Base-by-base conservation (phyloP, 2,888 invertebrate genomes). In the Trisateles emortualis region DNA sequence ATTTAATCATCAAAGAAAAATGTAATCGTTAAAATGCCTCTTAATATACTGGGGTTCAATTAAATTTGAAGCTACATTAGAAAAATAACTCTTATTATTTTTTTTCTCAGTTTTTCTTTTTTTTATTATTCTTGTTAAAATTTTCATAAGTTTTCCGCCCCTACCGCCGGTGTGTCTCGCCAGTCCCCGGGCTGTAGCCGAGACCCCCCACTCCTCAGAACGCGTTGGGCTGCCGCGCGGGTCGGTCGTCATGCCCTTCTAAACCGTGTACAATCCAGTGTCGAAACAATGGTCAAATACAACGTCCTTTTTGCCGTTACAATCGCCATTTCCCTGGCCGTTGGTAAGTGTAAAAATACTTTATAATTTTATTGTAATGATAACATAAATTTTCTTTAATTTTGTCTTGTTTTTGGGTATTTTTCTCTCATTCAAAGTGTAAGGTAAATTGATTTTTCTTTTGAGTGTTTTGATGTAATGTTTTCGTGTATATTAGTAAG, bases 271-370 rank as follows among this genome's bases (percentile, higher is more conserved):
- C 36, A 61, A n/a, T 51, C 57, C 57, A 54, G 64, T 66, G 74
- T 68, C 67, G 71, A 69, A 74, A 85, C 75, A 72, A 89, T 88
- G 86, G 77, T 78, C 53, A 87, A 82, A 75, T 81, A 81, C 62
- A 78, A 86, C 72, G 66, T 81, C 52, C 59, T 86, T 50, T 72
- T 88, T 52, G 82, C 81, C 56, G 75, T 83, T 47, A 64, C 84
- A 47, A 64, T 88, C 62, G 83, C 86, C 49, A 71, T 86, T 22
- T 83, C 81, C 5, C 65, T 89, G 62, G 85, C 81, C 17, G 72
- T 86, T 52, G 89, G 89, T 89, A 59, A 88, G 88, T 86, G 14
- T 0, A 39, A 32, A 42, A 47, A 50, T 19, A 32, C n/a, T n/a
- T n/a, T n/a, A n/a, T 10, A 1, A 24, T 40, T 47, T 33, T 9